These are phyloP conservation scores for Punctoribates punctum DNA, from an alignment of 2,888 invertebrate genomes.

Conservation along the genomic window DNA sequence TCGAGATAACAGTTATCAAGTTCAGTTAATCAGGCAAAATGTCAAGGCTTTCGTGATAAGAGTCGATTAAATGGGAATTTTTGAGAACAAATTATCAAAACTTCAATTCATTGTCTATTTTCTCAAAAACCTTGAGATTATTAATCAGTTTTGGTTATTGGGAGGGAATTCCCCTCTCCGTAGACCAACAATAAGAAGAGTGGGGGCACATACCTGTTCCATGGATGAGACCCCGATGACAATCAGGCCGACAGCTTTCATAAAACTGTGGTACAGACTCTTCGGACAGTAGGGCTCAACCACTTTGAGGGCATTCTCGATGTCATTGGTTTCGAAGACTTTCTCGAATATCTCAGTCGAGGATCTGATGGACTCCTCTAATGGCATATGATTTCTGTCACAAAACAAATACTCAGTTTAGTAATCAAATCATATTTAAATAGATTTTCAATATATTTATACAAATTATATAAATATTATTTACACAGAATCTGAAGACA, in stretches of 20 bases:
- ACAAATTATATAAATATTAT: too few species aligned
- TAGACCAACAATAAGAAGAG: background rate
- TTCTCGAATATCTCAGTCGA: background rate
- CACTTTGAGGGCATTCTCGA: background rate
- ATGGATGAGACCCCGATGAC: constrained; percentile 18
- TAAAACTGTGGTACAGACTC: background rate
- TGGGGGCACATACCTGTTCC: background rate
- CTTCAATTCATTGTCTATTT: background rate
- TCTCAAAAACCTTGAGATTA: background rate
- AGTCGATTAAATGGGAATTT: background rate
- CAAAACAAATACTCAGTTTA: background rate
- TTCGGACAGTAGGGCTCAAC: background rate
- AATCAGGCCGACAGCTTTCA: background rate
- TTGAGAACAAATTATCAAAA: background rate
- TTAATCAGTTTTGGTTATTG: background rate
- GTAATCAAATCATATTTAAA: too few species aligned
- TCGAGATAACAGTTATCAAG: background rate
- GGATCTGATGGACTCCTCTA: background rate
- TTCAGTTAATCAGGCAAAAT: too few species aligned
- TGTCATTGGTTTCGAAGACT: background rate
- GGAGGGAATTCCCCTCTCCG: background rate
- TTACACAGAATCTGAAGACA: too few species aligned
- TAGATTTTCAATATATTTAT: too few species aligned
- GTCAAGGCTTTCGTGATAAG: too few species aligned
- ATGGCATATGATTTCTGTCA: background rate